Conservation (phyloP, 2,797 vertebrate genomes). For the Dicrostonyx torquatus region DNA sequence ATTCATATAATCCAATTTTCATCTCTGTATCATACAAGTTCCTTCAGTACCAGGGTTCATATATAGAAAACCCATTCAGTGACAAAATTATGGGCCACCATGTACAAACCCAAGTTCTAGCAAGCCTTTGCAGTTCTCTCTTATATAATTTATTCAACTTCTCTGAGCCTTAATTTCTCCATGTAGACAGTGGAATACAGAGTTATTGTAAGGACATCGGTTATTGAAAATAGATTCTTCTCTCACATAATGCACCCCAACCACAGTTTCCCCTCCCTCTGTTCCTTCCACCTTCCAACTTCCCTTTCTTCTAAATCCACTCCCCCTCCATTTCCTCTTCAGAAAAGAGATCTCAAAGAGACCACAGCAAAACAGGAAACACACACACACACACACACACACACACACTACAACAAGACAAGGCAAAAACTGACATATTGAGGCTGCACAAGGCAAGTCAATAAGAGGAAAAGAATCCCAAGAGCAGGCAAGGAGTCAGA, state of each 20-base stretch:
- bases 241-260: not conserved
- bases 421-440: not conserved
- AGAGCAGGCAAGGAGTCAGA: not conserved
- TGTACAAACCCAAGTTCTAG: not conserved
- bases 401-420: not conserved
- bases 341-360: not conserved
- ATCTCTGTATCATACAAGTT: not conserved
- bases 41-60: not conserved
- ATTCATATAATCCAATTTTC: conserved; percentile 20
- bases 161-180: not conserved
- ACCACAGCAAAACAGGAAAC: not conserved
- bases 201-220: not conserved
- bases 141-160: not conserved
- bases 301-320: not conserved
- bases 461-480: not conserved
- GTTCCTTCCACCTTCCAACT: not conserved
- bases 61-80: not conserved
- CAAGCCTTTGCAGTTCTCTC: not conserved
- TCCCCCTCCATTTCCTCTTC: not conserved
- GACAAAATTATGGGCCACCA: not conserved
- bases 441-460: not conserved
- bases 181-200: not conserved
- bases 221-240: too few species aligned
- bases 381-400: too few species aligned
- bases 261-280: not conserved